Conservation (phyloP, 2,888 invertebrate genomes). For the Bruchidius siliquastri region DNA sequence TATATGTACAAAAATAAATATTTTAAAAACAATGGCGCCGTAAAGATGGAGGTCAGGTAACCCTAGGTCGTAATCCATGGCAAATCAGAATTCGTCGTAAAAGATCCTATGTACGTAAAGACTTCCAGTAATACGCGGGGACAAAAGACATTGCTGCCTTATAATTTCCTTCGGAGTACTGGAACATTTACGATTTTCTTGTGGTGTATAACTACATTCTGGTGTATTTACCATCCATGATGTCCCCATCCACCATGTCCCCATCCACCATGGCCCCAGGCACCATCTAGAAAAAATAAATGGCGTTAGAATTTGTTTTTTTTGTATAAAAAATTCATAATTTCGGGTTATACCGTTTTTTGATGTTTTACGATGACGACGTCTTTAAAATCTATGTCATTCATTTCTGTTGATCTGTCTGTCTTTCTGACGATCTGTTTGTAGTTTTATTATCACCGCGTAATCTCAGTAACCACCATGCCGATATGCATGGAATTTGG, state of each 20-base stretch:
- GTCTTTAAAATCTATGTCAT: no score
- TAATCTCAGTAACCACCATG: no score
- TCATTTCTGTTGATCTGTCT: no score
- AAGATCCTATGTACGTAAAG: slow-evolving; percentile 5
- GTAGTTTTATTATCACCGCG: no score
- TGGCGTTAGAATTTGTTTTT: neutral
- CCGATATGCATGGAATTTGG: no score
- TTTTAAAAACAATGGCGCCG: neutral
- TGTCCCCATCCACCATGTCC: slow-evolving; percentile 14
- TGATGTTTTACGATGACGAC: no score
- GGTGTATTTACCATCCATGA: slow-evolving; percentile 10
- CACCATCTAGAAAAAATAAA: neutral
- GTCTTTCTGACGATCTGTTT: no score
- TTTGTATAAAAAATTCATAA: no score
- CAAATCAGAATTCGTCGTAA: neutral
- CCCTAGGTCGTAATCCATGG: neutral
- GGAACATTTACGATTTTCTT: slow-evolving; percentile 6
- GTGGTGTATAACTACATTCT: no score
- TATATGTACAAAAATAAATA: neutral
- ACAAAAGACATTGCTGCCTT: neutral
- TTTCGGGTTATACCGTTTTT: no score
- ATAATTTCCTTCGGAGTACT: neutral
- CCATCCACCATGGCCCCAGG: slow-evolving; percentile 9
- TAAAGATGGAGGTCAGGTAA: neutral
- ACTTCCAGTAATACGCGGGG: slow-evolving; percentile 8